Percentiles rank a stretch among this genome's conserved stretches.
phyloP scores from a whole-genome alignment of 2,888 invertebrate genomes.

The Mactromeris polynyma region DNA sequence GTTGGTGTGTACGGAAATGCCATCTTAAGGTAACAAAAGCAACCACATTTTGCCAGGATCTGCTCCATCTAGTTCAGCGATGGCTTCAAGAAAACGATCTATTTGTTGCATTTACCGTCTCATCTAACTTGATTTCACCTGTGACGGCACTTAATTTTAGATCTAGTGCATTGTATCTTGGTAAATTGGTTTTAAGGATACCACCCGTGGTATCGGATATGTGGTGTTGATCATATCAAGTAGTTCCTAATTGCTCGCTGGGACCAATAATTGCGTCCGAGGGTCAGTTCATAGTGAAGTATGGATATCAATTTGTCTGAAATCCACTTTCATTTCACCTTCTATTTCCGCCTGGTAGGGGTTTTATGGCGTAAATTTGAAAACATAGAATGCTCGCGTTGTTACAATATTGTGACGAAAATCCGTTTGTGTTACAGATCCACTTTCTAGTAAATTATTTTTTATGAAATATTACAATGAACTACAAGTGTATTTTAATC shows the following conservation, averaged over 20 bases:
- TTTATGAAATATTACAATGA: not conserved
- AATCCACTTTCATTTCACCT: conserved; percentile 1
- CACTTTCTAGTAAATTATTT: not conserved
- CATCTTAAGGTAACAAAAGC: not conserved
- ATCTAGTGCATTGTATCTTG: conserved; percentile 49
- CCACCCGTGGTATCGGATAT: conserved; percentile 60
- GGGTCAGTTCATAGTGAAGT: not conserved
- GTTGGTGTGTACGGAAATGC: not conserved
- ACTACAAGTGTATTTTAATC: not conserved
- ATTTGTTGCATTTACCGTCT: conserved; percentile 41
- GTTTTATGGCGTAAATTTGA: not conserved
- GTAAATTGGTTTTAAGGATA: conserved; percentile 52
- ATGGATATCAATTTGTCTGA: conserved; percentile 2
- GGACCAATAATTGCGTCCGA: conserved; percentile 26
- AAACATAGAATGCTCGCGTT: not conserved
- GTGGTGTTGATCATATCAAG: conserved; percentile 42
- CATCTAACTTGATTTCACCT: conserved; percentile 39
- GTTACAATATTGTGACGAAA: not conserved
- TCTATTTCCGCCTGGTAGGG: not conserved
- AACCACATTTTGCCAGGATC: not conserved
- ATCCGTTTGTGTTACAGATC: not conserved
- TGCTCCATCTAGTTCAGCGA: not conserved
- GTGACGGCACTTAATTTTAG: conserved; percentile 21
- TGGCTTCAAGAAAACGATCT: conserved; percentile 4
- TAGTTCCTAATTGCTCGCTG: conserved; percentile 52